Evolutionary conservation across 2,113 vertebrate species (phyloP), one percentile per base, ranked within the genome.

Genomic region (Danionella cerebrum): DNA sequence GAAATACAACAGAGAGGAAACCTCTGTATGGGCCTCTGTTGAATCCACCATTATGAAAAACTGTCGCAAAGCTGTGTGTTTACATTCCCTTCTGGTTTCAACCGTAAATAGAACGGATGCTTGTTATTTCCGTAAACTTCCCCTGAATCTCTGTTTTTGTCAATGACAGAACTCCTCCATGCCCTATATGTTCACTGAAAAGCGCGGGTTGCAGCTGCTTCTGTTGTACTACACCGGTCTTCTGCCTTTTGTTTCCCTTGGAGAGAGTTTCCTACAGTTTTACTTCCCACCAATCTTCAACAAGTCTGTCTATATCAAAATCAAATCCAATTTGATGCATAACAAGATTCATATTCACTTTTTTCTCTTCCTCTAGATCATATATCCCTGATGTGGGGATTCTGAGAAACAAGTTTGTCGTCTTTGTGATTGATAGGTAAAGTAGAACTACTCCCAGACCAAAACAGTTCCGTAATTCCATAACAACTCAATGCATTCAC

Each of bases 181-280:
- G 91, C 92, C 91, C 0, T 79, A 74, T 65, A 84, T 88, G 72
- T 93, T 95, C 83, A 84, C 85, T 0, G 0, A 72, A n/a, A 50
- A 3, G 0, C 70, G 87, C n/a, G 86, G 79, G 0, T 0, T 87
- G 7, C 45, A 75, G 68, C 18, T 94, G 1, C 71, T 94, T 2
- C 55, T 91, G 1, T 82, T 91, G 12, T 95, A 87, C 65, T 94
- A 93, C 71, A 79, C 74, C 12, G 93, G 92, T 54, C 83, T 94
- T 45, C 84, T 94, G 72, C 92, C 92, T 42, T 94, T 92, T 27
- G 33, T 89, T 6, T 80, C 84, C 0, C 78, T 93, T 27, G 85
- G 83, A 0, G 91, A 94, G 79, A 84, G 76, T 27, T 82, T 92
- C 59, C 75, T 94, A 71, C 79, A 93, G 67, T 90, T 85, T 51